Base-by-base conservation (phyloP, 2,797 vertebrate genomes). In the Gobio occitaniae region DNA sequence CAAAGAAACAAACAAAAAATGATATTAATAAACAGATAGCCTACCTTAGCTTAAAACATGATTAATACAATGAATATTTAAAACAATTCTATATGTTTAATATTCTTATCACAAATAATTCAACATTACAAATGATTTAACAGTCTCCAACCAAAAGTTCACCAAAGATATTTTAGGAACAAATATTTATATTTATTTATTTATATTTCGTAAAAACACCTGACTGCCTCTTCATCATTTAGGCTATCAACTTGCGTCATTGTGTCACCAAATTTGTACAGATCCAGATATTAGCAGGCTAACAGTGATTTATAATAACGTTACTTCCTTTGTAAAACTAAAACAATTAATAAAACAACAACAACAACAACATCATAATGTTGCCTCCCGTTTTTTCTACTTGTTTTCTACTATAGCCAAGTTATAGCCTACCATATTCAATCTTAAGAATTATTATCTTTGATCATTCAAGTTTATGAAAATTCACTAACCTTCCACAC, bases 401-500 rank as follows among this genome's bases (percentile, higher is more conserved):
- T 72, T 71, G 9, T 59, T 59, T 59, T 47, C 3, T 52, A 29
- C 7, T 13, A 68, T 69, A 7, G 21, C 50, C 15, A 69, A 52
- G 15, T 25, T 70, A 52, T 25, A 25, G 25, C 25, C 25, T 54
- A 16, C 38, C 15, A n/a, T 59, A n/a, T 29, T 19, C 0, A 78
- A 29, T 32, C 3, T 6, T 47, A 29, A 4, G 3, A 54, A 10
- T 52, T 41, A 41, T 38, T 69, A n/a, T 59, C 21, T 8, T 29
- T 12, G 41, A 52, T 65, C 15, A 8, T 48, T 68, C 4, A 47
- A 48, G 5, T 19, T 50, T 2, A 50, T 71, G 48, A 38, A 79
- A 71, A 79, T 61, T 1, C 21, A 80, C 84, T 65, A 54, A 85
- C 77, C 84, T 85, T 80, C 10, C 63, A 11, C 6, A 44, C 21